Base-by-base conservation (phyloP, 92 coral and sea anemone genomes). In the Scolanthus callimorphus region DNA sequence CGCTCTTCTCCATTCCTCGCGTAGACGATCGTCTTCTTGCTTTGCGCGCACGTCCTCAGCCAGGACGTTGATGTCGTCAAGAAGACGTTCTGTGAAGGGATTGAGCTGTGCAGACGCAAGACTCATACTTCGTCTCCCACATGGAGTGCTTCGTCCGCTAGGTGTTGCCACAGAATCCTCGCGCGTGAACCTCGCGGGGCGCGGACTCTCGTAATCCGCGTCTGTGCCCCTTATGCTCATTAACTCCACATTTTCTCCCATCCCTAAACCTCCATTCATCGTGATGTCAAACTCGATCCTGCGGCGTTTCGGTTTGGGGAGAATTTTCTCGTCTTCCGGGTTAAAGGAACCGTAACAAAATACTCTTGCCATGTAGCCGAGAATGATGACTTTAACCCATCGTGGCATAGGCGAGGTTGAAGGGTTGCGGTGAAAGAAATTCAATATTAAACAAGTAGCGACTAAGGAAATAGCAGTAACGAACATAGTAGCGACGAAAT, bases 341-440 rank as follows among this genome's bases (percentile, higher is more conserved):
- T 62, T 70, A 38, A 81, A 70, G 17, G 51, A 74, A 43, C 69
- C 73, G 60, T 68, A 88, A 59, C 96, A 88, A 47, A 88, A 69
- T 20, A 88, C 83, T 43, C 85, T 67, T 11, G 90, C 90, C 90
- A 88, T 83, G 80, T 83, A 88, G 0, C 85, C 96, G 4, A 88
- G 86, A 48, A 88, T 85, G 30, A 88, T 61, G 10, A 88, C 90
- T 25, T 70, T 71, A n/a, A 88, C 96, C 96, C 96, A 88, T 8
- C 73, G 77, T 8, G 96, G 96, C 96, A 88, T 88, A 11, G 96
- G 96, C n/a, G 96, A 88, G 25, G 96, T 88, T 17, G 90, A 63
- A 28, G 96, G 96, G 57, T 81, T 83, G 28, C 96, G 86, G 51
- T 88, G 96, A 62, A 83, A 88, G 69, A 83, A 88, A 29, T 88